Conservation (phyloP, 1,140 invertebrate genomes). For the Mya arenaria region DNA sequence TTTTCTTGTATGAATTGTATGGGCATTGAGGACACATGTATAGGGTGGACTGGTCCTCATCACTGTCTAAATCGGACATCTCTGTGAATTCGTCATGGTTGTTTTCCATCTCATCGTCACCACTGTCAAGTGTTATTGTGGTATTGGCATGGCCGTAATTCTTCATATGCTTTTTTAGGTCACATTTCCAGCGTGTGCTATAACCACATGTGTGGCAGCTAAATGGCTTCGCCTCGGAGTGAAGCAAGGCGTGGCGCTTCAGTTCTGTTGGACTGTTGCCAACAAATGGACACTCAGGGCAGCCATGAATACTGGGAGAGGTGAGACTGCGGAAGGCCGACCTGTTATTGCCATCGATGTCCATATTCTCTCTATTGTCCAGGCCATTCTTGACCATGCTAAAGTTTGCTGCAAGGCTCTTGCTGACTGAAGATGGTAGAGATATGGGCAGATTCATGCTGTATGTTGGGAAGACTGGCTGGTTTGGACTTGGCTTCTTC, state of each 20-base stretch:
- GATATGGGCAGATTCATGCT: neutral
- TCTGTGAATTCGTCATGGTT: conserved; percentile 17
- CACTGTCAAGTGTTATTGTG: neutral
- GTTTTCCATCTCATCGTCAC: conserved; percentile 10
- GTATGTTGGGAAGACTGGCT: conserved; percentile 23
- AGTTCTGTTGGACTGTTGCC: conserved; percentile 78
- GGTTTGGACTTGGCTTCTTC: conserved; percentile 27
- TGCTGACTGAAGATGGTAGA: neutral
- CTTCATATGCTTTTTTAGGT: conserved; percentile 80
- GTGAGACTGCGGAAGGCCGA: conserved; percentile 68
- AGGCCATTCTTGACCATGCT: conserved; percentile 21
- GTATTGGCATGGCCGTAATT: conserved; percentile 73
- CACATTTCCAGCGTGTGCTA: conserved; percentile 80
- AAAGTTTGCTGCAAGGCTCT: conserved; percentile 30
- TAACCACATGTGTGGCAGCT: conserved; percentile 78
- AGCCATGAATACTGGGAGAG: conserved; percentile 73
- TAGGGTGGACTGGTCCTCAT: conserved; percentile 57
- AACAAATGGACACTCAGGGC: conserved; percentile 78
- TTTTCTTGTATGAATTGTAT: conserved; percentile 68
- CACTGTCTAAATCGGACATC: conserved; percentile 51
- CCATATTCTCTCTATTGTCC: conserved; percentile 22
- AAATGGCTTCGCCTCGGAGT: conserved; percentile 80
- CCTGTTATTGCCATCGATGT: conserved; percentile 24
- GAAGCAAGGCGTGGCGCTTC: conserved; percentile 76
- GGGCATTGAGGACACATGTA: conserved; percentile 71